These are phyloP conservation scores for Bradypus variegatus DNA, from an alignment of 2,797 vertebrate species.

Conservation along the genomic window DNA sequence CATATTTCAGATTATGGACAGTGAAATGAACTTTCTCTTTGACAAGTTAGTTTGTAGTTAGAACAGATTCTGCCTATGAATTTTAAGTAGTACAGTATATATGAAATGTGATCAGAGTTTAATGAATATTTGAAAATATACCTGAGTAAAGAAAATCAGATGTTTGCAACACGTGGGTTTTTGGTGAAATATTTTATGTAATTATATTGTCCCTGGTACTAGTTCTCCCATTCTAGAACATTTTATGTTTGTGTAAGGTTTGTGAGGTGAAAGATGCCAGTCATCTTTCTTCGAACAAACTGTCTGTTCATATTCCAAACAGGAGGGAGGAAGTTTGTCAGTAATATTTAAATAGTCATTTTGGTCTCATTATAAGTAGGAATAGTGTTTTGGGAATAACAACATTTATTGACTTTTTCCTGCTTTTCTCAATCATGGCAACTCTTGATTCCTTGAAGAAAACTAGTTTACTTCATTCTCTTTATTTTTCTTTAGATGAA, in stretches of 20 bases:
- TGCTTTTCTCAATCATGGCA: neutral
- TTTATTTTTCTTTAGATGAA: neutral
- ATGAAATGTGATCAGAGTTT: neutral
- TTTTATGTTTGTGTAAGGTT: neutral
- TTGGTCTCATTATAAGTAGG: neutral
- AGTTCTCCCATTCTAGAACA: neutral
- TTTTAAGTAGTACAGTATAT: neutral
- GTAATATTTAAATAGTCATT: neutral
- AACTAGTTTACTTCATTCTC: neutral
- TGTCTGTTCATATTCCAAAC: neutral
- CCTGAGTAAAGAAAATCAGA: constrained; percentile 27
- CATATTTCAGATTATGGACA: neutral
- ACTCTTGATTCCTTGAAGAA: neutral
- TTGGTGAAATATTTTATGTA: constrained; percentile 28
- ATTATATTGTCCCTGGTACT: neutral
- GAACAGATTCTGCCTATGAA: neutral
- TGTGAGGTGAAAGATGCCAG: constrained; percentile 5
- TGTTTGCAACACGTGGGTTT: neutral
- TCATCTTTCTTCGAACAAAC: neutral
- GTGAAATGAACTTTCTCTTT: constrained; percentile 10
- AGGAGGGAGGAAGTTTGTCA: neutral
- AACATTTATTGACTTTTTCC: neutral
- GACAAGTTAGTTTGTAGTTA: neutral
- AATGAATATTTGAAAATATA: constrained; percentile 29
- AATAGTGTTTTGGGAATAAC: neutral